Evolutionary conservation across 2,888 invertebrate genomes (phyloP), one percentile per base, ranked within the genome.

Genomic region (Eupithecia pulchellata): DNA sequence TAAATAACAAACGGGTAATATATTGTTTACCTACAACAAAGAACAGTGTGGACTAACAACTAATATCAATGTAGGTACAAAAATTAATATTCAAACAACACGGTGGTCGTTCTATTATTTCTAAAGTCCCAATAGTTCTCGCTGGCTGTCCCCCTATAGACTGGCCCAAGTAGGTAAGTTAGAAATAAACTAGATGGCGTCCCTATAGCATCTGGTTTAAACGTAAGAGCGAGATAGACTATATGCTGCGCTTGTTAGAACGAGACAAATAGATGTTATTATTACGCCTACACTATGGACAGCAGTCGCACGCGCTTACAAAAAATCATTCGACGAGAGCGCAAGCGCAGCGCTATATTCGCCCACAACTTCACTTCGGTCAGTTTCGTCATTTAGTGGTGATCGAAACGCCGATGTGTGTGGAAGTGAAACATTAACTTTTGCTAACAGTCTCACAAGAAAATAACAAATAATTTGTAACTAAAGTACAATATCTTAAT

Each of bases 341-440:
- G 91, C 92, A 90, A 84, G 91, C 92, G 91, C 93, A 89, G 89
- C 90, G 89, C 89, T 91, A 88, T 91, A 90, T 89, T 93, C 94
- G 89, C 92, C 91, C 90, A 93, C 93, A 92, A 94, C 93, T 94
- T 94, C 94, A 93, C 89, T 90, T 86, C 92, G 92, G 90, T 93
- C 88, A 91, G 91, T 89, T 91, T 87, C 91, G 90, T 91, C 91
- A 91, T 91, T 91, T 91, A 94, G 94, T 94, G 91, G 91, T 93
- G 91, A 90, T 91, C 90, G 89, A 89, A 93, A 89, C 93, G 86
- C 91, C 88, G 91, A 91, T 92, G 93, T 92, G 94, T 91, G 94
- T 91, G 93, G 93, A 90, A 92, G 94, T 94, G 94, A 89, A 91
- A 66, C 91, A 88, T 90, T 93, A 94, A 94, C 93, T 91, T 90